phyloP scores from a whole-genome alignment of 2,888 invertebrate species.

The Drosophila diplacantha region DNA sequence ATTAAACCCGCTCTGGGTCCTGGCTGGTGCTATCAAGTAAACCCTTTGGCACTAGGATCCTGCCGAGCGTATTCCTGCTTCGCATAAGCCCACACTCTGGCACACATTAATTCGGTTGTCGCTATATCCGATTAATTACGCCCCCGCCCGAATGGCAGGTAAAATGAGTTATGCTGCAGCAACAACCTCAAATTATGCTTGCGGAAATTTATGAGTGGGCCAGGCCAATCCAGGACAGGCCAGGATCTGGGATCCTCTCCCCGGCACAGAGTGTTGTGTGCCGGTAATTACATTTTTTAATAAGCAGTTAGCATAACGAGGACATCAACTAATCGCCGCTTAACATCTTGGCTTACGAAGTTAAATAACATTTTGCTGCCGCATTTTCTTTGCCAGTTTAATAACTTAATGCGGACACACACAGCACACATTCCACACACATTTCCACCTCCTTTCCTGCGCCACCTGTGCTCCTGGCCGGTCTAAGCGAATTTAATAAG shows the following conservation, averaged over 20 bases:
- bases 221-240: constrained; percentile 15
- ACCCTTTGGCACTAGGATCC: constrained; percentile 3
- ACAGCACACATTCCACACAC: constrained; percentile 3
- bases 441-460: too few relatives aligned
- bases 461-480: constrained; percentile 19
- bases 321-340: constrained; percentile 60
- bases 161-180: constrained; percentile 61
- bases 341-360: constrained; percentile 56
- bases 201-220: constrained; percentile 57
- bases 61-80: constrained; percentile 31
- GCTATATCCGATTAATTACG: constrained; percentile 57
- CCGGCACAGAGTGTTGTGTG: constrained; percentile 5
- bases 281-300: constrained; percentile 65
- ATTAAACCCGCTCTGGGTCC: constrained; percentile 16
- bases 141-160: constrained; percentile 53
- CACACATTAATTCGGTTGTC: constrained; percentile 62
- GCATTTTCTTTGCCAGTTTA: constrained; percentile 49
- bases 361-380: constrained; percentile 45
- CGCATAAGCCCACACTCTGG: constrained; percentile 14
- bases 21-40: constrained; percentile 4
- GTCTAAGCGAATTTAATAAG: constrained; percentile 66
- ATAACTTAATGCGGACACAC: constrained; percentile 64
- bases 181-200: constrained; percentile 55
- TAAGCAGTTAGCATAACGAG: constrained; percentile 57
- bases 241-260: not conserved